phyloP scores from a whole-genome alignment of 2,113 vertebrate genomes.

The Ginglymostoma cirratum region DNA sequence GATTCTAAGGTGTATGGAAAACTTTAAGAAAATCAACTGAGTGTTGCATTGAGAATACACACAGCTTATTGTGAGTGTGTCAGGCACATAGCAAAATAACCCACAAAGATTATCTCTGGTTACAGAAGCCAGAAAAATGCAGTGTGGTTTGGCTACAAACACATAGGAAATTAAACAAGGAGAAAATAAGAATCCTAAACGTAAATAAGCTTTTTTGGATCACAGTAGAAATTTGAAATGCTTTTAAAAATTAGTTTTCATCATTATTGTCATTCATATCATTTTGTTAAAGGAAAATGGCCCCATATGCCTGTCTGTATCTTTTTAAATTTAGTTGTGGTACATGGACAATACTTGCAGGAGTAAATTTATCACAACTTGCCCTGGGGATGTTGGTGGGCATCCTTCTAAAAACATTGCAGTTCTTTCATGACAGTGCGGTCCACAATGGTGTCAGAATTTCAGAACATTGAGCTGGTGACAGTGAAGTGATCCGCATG shows the following conservation, averaged over 20 bases:
- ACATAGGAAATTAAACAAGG: slow-evolving; percentile 20
- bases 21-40: not conserved
- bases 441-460: not conserved
- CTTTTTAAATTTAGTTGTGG: not conserved
- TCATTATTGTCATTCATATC: not conserved
- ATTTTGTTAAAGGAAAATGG: not conserved
- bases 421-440: not conserved
- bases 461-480: not conserved
- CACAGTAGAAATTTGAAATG: not conserved
- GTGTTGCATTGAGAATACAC: not conserved
- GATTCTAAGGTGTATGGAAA: not conserved
- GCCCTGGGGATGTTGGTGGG: not conserved
- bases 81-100: not conserved
- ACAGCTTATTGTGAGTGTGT: not conserved
- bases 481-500: not conserved
- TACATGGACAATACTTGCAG: not conserved
- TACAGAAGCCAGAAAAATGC: slow-evolving; percentile 11
- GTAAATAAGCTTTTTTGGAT: not conserved
- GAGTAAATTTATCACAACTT: not conserved
- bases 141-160: not conserved
- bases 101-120: slow-evolving; percentile 12
- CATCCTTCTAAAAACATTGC: not conserved
- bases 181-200: slow-evolving; percentile 19
- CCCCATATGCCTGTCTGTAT: not conserved
- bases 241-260: not conserved